Percentiles rank a stretch among this genome's conserved stretches.
These are phyloP conservation scores for Drosophila subpulchrella DNA, from an alignment of 1,140 invertebrate species.

Conservation along the genomic window DNA sequence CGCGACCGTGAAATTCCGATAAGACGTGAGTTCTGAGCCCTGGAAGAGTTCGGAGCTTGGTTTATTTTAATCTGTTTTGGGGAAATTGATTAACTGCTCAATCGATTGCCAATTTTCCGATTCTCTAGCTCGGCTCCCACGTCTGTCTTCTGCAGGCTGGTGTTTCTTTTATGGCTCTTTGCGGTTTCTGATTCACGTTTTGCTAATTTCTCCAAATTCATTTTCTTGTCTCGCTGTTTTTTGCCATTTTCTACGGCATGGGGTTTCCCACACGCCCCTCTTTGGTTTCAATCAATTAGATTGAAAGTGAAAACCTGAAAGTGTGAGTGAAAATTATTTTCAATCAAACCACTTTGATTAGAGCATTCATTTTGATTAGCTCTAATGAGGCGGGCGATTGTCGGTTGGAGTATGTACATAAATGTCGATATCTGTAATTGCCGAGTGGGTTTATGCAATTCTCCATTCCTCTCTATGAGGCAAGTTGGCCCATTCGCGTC, in stretches of 20 bases:
- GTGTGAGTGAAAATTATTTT: constrained; percentile 76
- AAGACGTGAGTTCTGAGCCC: constrained; percentile 15
- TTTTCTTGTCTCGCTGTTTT: constrained; percentile 53
- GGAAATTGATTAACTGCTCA: constrained; percentile 19
- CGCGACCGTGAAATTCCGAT: constrained; percentile 53
- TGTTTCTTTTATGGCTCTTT: constrained; percentile 24
- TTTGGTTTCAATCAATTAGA: constrained; percentile 62
- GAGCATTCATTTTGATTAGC: constrained; percentile 68
- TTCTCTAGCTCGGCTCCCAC: constrained; percentile 45
- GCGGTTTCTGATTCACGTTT: constrained; percentile 69
- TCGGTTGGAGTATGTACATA: constrained; percentile 10
- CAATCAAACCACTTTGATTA: constrained; percentile 71
- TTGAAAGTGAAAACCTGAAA: constrained; percentile 78
- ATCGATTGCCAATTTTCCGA: constrained; percentile 7
- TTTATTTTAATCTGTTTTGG: not conserved
- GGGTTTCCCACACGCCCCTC: constrained; percentile 18
- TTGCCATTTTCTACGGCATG: constrained; percentile 46
- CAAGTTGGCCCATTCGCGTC: not conserved
- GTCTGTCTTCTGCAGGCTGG: constrained; percentile 38
- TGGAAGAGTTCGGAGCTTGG: not conserved
- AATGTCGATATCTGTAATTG: constrained; percentile 15
- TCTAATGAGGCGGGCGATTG: constrained; percentile 53
- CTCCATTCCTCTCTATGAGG: not conserved
- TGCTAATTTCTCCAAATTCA: constrained; percentile 62
- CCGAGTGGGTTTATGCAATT: constrained; percentile 43